These are phyloP conservation scores for Toxostoma redivivum DNA, from an alignment of 2,113 vertebrate genomes.

Conservation along the genomic window DNA sequence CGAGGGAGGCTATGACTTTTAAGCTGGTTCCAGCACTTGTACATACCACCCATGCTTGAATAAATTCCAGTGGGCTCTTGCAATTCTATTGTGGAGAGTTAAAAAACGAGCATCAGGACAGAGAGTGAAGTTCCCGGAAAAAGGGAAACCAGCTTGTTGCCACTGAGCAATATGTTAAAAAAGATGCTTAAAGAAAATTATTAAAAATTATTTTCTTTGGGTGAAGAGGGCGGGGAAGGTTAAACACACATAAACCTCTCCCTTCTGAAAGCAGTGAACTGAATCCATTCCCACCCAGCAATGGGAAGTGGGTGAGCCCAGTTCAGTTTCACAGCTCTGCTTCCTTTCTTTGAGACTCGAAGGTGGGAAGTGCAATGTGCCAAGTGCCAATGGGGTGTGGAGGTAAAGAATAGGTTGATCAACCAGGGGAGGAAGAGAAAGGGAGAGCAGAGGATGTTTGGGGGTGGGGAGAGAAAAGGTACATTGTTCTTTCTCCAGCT, in stretches of 20 bases:
- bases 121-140: neutral
- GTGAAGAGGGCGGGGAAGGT: neutral
- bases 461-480: constrained; percentile 17
- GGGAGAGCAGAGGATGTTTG: constrained; percentile 2
- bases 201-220: neutral
- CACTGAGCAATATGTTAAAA: neutral
- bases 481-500: constrained; percentile 31
- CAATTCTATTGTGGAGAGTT: neutral
- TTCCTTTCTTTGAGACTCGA: constrained; percentile 35
- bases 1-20: neutral
- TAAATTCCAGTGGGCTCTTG: constrained; percentile 27
- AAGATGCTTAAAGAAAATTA: neutral
- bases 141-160: neutral
- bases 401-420: constrained; percentile 21
- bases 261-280: neutral
- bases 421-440: neutral
- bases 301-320: constrained; percentile 49
- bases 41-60: neutral
- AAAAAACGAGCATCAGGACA: neutral
- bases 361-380: constrained; percentile 30
- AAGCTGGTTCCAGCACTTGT: neutral
- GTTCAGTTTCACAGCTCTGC: constrained; percentile 10
- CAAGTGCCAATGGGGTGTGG: neutral
- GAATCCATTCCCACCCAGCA: constrained; percentile 16
- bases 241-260: neutral